Conservation (phyloP, 2,113 vertebrate genomes). For the Abramis brama region DNA sequence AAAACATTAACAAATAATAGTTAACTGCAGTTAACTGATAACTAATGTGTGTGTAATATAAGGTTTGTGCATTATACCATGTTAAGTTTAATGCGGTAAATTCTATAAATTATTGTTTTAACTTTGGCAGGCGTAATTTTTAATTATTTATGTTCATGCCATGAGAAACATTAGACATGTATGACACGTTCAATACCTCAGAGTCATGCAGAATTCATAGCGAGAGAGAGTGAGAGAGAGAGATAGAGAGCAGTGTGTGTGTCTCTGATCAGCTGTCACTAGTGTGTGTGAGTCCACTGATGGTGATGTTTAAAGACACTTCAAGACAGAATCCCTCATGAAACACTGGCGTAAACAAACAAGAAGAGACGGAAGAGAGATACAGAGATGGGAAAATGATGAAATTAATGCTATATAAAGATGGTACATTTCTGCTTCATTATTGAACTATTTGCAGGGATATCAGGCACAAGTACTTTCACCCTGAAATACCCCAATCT, state of each 20-base stretch:
- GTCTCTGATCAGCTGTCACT: conserved; percentile 12
- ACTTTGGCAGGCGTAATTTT: background rate
- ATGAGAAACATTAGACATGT: conserved; percentile 15
- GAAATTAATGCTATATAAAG: background rate
- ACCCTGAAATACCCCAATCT: background rate
- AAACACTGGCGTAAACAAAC: conserved; percentile 9
- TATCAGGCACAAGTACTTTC: background rate
- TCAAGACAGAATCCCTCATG: conserved; percentile 19
- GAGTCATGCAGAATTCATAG: conserved; percentile 1
- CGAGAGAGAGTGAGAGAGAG: background rate
- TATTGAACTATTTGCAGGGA: background rate
- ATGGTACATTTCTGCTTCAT: background rate
- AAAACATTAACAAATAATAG: no score
- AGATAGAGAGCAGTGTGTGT: background rate
- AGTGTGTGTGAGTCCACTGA: background rate
- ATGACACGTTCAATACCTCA: background rate
- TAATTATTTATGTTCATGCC: background rate
- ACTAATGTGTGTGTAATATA: no score
- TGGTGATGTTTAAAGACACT: conserved; percentile 17
- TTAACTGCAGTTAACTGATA: no score
- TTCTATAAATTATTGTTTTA: background rate
- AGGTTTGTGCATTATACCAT: no score
- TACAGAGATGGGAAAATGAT: background rate
- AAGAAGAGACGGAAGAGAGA: background rate
- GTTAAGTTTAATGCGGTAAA: no score